A percentile compares a stretch with the other conserved stretches of the same genome.
phyloP scores from a whole-genome alignment of 2,797 vertebrate genomes.

The Pseudochromis fuscus region DNA sequence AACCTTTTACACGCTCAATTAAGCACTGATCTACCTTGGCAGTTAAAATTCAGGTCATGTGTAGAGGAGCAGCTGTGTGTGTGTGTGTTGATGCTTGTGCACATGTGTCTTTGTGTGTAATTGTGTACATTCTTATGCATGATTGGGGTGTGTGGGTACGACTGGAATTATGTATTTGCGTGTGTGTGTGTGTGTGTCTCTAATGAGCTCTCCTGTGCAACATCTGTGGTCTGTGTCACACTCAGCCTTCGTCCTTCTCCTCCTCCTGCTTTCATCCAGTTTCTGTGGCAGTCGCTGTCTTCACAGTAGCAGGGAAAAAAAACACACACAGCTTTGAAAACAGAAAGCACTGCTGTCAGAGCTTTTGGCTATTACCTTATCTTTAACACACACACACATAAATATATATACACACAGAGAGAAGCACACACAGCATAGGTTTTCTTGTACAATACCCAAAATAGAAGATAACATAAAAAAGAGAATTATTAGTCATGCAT shows the following conservation, averaged over 20 bases:
- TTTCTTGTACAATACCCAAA: not conserved
- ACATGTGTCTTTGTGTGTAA: conserved; percentile 23
- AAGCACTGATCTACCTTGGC: conserved; percentile 67
- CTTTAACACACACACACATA: conserved; percentile 18
- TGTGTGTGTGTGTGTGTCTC: conserved; percentile 43
- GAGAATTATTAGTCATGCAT: not conserved
- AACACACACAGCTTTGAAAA: conserved; percentile 38
- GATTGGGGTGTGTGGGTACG: conserved; percentile 37
- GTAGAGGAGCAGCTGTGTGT: conserved; percentile 68
- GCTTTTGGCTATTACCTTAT: not conserved
- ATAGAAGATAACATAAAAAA: conserved; percentile 14
- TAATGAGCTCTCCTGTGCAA: conserved; percentile 74
- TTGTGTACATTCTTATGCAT: conserved; percentile 39
- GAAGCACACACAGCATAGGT: not conserved
- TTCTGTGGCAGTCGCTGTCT: conserved; percentile 48
- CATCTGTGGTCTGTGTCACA: conserved; percentile 73
- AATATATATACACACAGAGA: not conserved
- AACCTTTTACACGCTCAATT: conserved; percentile 71
- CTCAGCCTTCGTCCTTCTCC: conserved; percentile 58
- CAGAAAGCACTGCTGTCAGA: conserved; percentile 35
- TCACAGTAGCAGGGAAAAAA: conserved; percentile 61
- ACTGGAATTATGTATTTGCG: conserved; percentile 23
- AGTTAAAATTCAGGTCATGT: conserved; percentile 81
- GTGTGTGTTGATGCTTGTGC: conserved; percentile 19
- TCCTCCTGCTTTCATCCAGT: conserved; percentile 66